These are phyloP conservation scores for Sinonovacula constricta DNA, from an alignment of 1,140 invertebrate species.

Conservation along the genomic window DNA sequence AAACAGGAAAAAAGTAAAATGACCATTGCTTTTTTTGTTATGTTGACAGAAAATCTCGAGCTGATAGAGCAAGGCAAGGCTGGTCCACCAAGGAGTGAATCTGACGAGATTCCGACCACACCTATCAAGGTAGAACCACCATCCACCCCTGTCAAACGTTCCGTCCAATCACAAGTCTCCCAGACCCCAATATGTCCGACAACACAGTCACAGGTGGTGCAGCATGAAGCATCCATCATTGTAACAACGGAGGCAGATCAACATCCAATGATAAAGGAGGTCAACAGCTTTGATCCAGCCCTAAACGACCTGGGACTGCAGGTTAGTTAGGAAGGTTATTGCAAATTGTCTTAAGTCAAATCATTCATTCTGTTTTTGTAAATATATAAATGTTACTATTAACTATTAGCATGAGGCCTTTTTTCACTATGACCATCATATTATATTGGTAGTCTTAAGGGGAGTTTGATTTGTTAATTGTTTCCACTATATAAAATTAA, in stretches of 20 bases:
- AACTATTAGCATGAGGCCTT: too few species aligned
- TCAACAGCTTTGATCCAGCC: slow-evolving; percentile 55
- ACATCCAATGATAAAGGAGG: slow-evolving; percentile 12
- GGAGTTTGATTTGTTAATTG: too few species aligned
- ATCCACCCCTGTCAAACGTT: slow-evolving; percentile 18
- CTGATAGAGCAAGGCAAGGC: slow-evolving; percentile 71
- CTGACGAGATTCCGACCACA: slow-evolving; percentile 18
- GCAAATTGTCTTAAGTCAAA: background rate
- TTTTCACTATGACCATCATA: too few species aligned
- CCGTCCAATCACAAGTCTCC: background rate
- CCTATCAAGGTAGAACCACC: slow-evolving; percentile 39
- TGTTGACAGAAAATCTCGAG: slow-evolving; percentile 69
- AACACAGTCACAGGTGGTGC: slow-evolving; percentile 22
- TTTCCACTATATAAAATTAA: too few species aligned
- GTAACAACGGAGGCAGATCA: slow-evolving; percentile 32
- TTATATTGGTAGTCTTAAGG: too few species aligned
- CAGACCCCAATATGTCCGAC: background rate
- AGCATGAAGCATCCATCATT: slow-evolving; percentile 14
- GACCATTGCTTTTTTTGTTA: slow-evolving; percentile 28
- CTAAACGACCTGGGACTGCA: slow-evolving; percentile 61
- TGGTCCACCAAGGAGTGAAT: slow-evolving; percentile 57
- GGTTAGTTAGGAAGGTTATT: slow-evolving; percentile 49
- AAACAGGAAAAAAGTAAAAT: too few species aligned
- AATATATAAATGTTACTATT: too few species aligned
- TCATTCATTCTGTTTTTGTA: too few species aligned